Evolutionary conservation across 2,113 vertebrate species (phyloP).

Genomic region (Lophotis ruficrista): DNA sequence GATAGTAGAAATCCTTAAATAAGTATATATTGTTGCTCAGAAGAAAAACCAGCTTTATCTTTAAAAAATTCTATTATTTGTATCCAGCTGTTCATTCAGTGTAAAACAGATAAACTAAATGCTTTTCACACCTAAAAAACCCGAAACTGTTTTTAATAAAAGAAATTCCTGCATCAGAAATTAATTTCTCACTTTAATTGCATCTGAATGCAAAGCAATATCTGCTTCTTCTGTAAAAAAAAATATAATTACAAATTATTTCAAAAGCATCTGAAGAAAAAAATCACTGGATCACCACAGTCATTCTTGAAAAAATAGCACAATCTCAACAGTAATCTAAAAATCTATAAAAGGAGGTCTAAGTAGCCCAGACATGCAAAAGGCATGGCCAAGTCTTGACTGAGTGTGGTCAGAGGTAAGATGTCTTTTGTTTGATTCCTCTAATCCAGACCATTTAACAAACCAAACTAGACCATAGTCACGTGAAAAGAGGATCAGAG

Average conservation of each 20-base stretch:
- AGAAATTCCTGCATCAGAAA: not conserved
- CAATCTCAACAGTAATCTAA: not conserved
- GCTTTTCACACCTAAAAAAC: not conserved
- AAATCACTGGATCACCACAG: not conserved
- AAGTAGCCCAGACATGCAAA: not conserved
- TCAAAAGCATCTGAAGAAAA: not conserved
- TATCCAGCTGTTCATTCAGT: not conserved
- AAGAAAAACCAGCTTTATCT: not conserved
- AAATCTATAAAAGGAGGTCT: not conserved
- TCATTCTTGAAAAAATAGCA: not conserved
- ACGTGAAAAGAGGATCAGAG: not conserved
- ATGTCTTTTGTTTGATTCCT: not conserved
- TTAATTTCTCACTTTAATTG: not conserved
- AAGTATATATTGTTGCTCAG: not conserved
- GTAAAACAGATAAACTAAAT: not conserved
- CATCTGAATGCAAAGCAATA: not conserved
- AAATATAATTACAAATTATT: not conserved
- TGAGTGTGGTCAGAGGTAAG: not conserved
- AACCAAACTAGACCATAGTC: not conserved
- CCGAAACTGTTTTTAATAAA: not conserved
- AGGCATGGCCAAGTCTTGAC: accelerated
- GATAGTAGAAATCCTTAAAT: not conserved
- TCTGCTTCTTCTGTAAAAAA: not conserved
- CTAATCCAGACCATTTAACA: not conserved
- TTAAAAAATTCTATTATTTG: not conserved